Base-by-base conservation (phyloP, 2,797 vertebrate species). In the Typhlichthys subterraneus region DNA sequence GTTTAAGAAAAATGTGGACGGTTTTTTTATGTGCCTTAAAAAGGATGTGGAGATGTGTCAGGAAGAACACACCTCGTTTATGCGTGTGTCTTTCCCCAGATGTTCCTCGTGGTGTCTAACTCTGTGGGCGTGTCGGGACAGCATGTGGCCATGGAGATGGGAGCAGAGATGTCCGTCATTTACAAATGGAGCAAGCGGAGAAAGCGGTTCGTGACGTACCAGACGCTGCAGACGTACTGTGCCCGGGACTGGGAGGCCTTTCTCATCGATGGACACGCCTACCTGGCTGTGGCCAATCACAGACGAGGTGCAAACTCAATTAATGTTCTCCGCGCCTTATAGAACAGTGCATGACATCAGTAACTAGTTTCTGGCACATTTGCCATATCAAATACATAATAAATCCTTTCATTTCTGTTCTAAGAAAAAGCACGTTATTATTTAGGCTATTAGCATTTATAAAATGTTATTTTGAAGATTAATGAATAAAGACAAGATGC, bases 241-340 rank as follows among this genome's bases (percentile, higher is more conserved):
- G 98, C 97, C 17, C 92, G 96, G 1, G 97, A 99, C 90, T 99
- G 97, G 98, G 98, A 99, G 79, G 95, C 98, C 33, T 99, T 99
- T 68, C 78, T 72, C 69, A 95, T 99, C 69, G 83, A 93, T 0
- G 92, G 89, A 49, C 94, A 97, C 57, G 84, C 94, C 57, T 99
- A 96, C 85, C 94, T 99, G 0, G 96, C 92, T 0, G 97, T 99
- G 69, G 98, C 97, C 81, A 99, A 99, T 93, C 97, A 99, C 71
- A 93, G 97, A 75, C 90, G 94, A 95, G 97, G 98, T 99, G 91
- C 72, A 59, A 53, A 45, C 42, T 19, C 59, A n/a, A 2, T 59
- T 55, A 38, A 12, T 42, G 10, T 19, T 53, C 11, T 48, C 12
- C 6, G 23, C 47, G 55, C 7, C 23, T 42, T 8, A 47, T 33